These are phyloP conservation scores for Macropus fuliginosus DNA, from an alignment of 2,797 vertebrate genomes.

Conservation along the genomic window DNA sequence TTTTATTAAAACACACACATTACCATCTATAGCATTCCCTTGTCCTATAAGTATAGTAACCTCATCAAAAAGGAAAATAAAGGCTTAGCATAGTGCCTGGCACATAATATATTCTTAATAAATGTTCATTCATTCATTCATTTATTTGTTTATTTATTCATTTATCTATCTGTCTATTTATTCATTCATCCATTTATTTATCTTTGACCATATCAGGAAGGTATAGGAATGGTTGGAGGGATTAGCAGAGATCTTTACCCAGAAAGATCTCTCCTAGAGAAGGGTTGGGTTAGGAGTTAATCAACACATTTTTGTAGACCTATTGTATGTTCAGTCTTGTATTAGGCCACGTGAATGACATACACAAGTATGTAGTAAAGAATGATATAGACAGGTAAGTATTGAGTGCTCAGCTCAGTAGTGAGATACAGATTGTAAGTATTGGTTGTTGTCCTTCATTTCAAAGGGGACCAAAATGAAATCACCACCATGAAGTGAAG, in stretches of 20 bases:
- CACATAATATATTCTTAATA: not conserved
- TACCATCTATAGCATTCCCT: not conserved
- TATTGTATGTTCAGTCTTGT: not conserved
- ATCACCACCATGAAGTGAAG: too few relatives aligned
- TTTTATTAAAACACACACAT: not conserved
- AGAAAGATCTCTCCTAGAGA: not conserved
- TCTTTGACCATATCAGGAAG: not conserved
- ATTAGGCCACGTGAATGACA: not conserved
- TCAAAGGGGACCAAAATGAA: too few relatives aligned
- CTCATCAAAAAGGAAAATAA: not conserved
- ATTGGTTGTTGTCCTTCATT: too few relatives aligned
- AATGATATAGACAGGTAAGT: not conserved
- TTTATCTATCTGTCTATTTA: too few relatives aligned
- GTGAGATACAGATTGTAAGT: not conserved
- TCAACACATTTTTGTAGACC: not conserved
- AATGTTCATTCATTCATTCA: not conserved
- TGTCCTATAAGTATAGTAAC: not conserved
- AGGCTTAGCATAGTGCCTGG: not conserved
- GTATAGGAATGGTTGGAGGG: not conserved
- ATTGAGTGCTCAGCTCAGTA: not conserved
- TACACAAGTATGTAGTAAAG: not conserved
- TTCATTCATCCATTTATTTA: not conserved
- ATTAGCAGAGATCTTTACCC: not conserved
- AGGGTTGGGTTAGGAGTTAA: not conserved
- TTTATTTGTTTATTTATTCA: too few relatives aligned